These are phyloP conservation scores for Trichogramma dendrolimi DNA, from an alignment of 2,888 invertebrate species.

Conservation along the genomic window DNA sequence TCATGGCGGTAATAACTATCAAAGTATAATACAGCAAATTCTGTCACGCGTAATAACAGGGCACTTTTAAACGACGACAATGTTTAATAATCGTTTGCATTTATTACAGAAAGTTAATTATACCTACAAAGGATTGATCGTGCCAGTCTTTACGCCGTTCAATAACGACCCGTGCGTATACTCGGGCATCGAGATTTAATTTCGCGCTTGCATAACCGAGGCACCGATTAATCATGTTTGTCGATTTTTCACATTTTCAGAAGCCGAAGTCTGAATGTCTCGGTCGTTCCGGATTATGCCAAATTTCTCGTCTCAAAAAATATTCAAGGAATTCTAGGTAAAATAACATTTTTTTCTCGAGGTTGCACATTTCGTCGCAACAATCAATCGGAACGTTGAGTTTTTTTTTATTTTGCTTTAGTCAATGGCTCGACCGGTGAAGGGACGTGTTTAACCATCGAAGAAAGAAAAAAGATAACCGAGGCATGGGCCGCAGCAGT, in stretches of 20 bases:
- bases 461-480: slow-evolving; percentile 64
- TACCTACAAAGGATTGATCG: slow-evolving; percentile 63
- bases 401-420: slow-evolving; percentile 40
- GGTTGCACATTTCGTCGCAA: not conserved
- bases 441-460: slow-evolving; percentile 63
- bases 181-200: not conserved
- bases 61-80: no score
- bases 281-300: slow-evolving; percentile 61
- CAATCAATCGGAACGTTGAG: not conserved
- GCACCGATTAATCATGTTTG: not conserved
- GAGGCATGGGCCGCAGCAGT: slow-evolving; percentile 63
- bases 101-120: slow-evolving; percentile 22
- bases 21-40: no score
- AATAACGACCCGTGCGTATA: slow-evolving; percentile 55
- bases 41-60: no score
- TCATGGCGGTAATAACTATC: no score
- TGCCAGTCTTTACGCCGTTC: slow-evolving; percentile 69
- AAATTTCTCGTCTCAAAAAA: slow-evolving; percentile 60
- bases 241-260: slow-evolving; percentile 7
- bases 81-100: not conserved
- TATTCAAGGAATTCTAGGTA: slow-evolving; percentile 67
- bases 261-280: slow-evolving; percentile 35
- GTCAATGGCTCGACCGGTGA: slow-evolving; percentile 80
- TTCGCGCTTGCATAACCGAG: not conserved
- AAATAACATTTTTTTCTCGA: not conserved